Conservation (phyloP, 2,797 vertebrate genomes). For the Catostomus latipinnis region DNA sequence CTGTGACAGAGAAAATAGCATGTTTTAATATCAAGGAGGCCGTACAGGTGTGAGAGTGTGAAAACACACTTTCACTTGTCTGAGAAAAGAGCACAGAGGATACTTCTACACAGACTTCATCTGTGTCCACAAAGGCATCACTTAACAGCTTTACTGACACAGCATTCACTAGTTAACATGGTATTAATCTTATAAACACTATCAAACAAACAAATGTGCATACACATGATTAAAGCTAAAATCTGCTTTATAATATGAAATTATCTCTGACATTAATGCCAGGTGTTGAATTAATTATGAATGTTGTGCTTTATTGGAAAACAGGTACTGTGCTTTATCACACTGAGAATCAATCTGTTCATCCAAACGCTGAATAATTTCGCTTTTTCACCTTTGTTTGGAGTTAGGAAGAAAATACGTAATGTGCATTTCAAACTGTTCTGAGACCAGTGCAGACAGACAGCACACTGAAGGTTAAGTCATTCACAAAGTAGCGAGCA, state of each 20-base stretch:
- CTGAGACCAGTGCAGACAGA: too few relatives aligned
- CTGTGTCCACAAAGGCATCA: background rate
- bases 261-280: background rate
- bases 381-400: too few relatives aligned
- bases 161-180: background rate
- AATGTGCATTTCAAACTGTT: too few relatives aligned
- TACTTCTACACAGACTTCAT: background rate
- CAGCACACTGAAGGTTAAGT: too few relatives aligned
- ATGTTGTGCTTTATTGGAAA: background rate
- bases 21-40: background rate
- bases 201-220: background rate
- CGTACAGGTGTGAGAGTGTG: constrained; percentile 2
- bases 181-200: background rate
- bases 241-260: constrained; percentile 2
- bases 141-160: constrained; percentile 19
- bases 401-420: too few relatives aligned
- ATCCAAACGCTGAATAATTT: too few relatives aligned
- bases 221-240: background rate
- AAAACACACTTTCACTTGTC: constrained; percentile 18
- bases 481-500: too few relatives aligned
- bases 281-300: background rate
- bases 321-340: background rate
- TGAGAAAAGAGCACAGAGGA: background rate
- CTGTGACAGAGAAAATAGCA: background rate
- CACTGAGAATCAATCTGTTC: too few relatives aligned